phyloP scores from a whole-genome alignment of 53 echinoderm and acorn worm species.

The Luidia sarsii region DNA sequence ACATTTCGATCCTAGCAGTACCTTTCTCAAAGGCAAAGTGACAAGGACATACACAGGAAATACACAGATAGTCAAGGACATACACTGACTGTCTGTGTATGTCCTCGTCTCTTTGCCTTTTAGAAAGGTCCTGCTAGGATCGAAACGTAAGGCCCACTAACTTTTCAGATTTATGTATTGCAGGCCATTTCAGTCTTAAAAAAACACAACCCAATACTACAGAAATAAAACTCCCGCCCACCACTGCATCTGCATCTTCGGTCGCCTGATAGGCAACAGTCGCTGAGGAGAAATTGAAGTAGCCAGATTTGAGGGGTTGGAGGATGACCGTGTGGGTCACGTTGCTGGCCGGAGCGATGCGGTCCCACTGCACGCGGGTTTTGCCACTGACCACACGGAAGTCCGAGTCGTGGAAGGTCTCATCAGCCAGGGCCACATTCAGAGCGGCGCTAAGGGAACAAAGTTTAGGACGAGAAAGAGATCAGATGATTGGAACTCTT shows the following conservation, averaged over 20 bases:
- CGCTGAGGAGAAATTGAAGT: conserved; percentile 88
- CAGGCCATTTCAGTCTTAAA: too few relatives aligned
- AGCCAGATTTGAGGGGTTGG: conserved; percentile 75
- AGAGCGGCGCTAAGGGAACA: conserved; percentile 74
- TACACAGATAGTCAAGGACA: too few relatives aligned
- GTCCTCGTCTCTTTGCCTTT: too few relatives aligned
- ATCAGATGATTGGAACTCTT: too few relatives aligned
- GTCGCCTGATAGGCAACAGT: conserved; percentile 69
- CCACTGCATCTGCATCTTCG: conserved; percentile 74
- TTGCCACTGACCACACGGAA: conserved; percentile 80
- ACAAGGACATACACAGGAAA: too few relatives aligned
- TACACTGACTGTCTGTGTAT: too few relatives aligned
- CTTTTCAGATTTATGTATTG: too few relatives aligned
- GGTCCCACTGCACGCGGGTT: conserved; percentile 84
- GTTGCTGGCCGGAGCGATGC: conserved; percentile 95
- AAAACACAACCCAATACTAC: too few relatives aligned
- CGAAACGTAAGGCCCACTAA: too few relatives aligned
- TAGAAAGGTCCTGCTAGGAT: too few relatives aligned
- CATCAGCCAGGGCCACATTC: conserved; percentile 81
- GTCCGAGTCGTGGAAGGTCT: conserved; percentile 82
- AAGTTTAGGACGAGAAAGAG: not conserved
- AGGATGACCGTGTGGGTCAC: conserved; percentile 89
- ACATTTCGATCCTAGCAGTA: too few relatives aligned
- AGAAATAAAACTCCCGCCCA: conserved; percentile 38
- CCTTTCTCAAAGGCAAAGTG: too few relatives aligned